Evolutionary conservation across 2,113 vertebrate genomes (phyloP).

Genomic region (Symphodus melops): DNA sequence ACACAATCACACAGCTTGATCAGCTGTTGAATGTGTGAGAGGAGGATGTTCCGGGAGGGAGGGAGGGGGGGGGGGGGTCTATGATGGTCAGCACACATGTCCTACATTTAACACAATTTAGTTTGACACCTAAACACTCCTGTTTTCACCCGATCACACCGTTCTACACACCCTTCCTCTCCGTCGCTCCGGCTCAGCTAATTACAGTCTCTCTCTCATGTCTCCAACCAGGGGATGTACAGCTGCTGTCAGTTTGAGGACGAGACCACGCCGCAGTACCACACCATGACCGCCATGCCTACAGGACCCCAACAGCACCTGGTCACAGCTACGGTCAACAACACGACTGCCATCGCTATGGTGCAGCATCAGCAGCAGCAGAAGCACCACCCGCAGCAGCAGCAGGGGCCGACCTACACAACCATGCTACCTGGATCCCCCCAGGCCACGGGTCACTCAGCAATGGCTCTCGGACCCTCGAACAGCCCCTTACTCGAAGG

Average conservation of each 20-base stretch:
- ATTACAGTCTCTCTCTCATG: slow-evolving; percentile 52
- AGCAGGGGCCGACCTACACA: slow-evolving; percentile 79
- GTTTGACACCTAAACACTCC: too few relatives aligned
- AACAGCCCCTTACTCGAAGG: slow-evolving; percentile 85
- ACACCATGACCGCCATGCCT: slow-evolving; percentile 77
- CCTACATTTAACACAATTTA: too few relatives aligned
- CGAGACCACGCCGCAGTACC: slow-evolving; percentile 82
- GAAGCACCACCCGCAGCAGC: slow-evolving; percentile 78
- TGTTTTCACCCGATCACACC: slow-evolving; percentile 12
- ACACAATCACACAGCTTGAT: too few relatives aligned
- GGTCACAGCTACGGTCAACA: slow-evolving; percentile 78
- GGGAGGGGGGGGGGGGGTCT: too few relatives aligned
- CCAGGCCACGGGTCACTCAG: slow-evolving; percentile 79
- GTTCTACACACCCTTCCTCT: slow-evolving; percentile 4
- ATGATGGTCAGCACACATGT: too few relatives aligned
- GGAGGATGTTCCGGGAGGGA: too few relatives aligned
- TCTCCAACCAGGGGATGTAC: slow-evolving; percentile 89
- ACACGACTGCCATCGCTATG: slow-evolving; percentile 80
- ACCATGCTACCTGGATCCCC: slow-evolving; percentile 81
- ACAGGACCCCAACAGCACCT: slow-evolving; percentile 77
- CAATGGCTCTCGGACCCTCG: slow-evolving; percentile 86
- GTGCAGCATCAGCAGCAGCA: slow-evolving; percentile 83
- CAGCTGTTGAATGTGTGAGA: too few relatives aligned
- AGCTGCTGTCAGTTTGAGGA: slow-evolving; percentile 93
- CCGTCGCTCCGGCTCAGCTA: slow-evolving; percentile 46